phyloP scores from a whole-genome alignment of 1,140 invertebrate genomes.

The Eciton burchellii region DNA sequence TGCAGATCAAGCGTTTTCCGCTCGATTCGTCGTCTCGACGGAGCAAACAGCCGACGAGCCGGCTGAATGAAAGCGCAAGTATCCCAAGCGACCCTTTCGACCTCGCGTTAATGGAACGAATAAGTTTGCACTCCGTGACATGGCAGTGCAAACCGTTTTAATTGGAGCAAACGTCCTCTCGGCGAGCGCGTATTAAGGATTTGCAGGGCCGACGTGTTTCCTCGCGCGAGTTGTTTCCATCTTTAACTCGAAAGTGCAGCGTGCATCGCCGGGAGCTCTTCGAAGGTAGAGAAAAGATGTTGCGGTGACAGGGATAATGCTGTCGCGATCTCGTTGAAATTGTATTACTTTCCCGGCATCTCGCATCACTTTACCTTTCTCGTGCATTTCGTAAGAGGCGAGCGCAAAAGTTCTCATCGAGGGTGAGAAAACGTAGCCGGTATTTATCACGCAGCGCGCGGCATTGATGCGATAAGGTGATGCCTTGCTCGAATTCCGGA shows the following conservation, averaged over 20 bases:
- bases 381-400: neutral
- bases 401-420: too few species aligned
- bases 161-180: neutral
- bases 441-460: too few species aligned
- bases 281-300: neutral
- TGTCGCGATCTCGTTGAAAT: neutral
- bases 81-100: neutral
- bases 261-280: neutral
- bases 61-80: neutral
- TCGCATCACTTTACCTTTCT: neutral
- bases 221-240: neutral
- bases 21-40: conserved; percentile 1
- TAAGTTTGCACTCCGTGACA: conserved; percentile 11
- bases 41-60: neutral
- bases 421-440: too few species aligned
- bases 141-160: conserved; percentile 30
- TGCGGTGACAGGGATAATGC: neutral
- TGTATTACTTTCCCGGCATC: neutral
- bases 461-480: neutral
- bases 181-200: neutral
- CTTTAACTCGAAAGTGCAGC: neutral
- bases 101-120: conserved; percentile 36
- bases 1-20: neutral
- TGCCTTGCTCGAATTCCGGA: neutral
- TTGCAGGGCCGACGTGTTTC: neutral